Percentiles rank a stretch among this genome's conserved stretches.
Evolutionary conservation across 1,140 invertebrate species (phyloP).

Genomic region (Ooceraea biroi): DNA sequence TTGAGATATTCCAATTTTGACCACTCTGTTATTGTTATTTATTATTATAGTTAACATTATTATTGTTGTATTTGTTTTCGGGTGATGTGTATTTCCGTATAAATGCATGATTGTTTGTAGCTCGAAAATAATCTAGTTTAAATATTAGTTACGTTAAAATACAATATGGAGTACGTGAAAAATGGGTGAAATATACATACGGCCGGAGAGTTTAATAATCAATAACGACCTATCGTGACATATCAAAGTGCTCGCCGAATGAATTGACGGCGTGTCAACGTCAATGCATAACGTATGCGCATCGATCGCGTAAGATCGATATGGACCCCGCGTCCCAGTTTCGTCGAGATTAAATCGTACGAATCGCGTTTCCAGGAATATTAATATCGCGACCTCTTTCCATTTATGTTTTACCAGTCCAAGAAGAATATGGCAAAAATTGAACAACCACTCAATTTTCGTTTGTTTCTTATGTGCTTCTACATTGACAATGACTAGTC

Average conservation of each 20-base stretch:
- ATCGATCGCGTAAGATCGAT: slow-evolving; percentile 68
- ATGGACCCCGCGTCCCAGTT: slow-evolving; percentile 60
- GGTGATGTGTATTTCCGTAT: background rate
- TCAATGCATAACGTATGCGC: slow-evolving; percentile 64
- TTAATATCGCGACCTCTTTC: slow-evolving; percentile 55
- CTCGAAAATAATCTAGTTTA: background rate
- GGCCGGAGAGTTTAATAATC: slow-evolving; percentile 47
- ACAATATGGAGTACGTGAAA: background rate
- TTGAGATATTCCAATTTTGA: background rate
- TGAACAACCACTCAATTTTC: slow-evolving; percentile 28
- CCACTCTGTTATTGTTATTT: background rate
- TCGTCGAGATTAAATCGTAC: slow-evolving; percentile 66
- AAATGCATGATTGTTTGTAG: background rate
- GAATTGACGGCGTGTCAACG: slow-evolving; percentile 59
- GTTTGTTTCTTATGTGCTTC: slow-evolving; percentile 13
- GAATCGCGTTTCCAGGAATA: slow-evolving; percentile 56
- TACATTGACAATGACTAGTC: slow-evolving; percentile 3
- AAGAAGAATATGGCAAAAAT: slow-evolving; percentile 32
- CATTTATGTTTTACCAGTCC: slow-evolving; percentile 36
- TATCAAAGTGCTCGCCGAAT: slow-evolving; percentile 54
- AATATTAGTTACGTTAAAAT: slow-evolving; percentile 26
- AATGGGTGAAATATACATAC: slow-evolving; percentile 1
- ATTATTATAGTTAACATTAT: slow-evolving; percentile 1
- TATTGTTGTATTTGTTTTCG: background rate
- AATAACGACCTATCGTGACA: slow-evolving; percentile 53